Percentiles rank a stretch among this genome's conserved stretches.
Conservation (phyloP, 2,797 vertebrate species). For the Chelon labrosus region DNA sequence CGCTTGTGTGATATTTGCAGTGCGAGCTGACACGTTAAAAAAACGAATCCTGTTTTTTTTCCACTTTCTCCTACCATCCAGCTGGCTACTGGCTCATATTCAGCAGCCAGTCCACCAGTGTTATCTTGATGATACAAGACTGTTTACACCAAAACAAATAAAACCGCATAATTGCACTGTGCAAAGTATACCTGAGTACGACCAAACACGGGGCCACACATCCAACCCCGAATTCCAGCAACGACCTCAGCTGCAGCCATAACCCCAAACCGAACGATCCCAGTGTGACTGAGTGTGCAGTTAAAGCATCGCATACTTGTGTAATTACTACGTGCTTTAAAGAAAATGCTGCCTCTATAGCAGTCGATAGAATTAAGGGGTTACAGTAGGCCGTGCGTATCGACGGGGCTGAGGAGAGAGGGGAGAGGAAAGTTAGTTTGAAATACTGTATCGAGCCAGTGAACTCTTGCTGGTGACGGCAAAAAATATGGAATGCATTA, state of each 20-base stretch:
- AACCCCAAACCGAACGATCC: conserved; percentile 62
- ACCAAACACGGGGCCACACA: conserved; percentile 33
- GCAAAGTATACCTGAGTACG: conserved; percentile 64
- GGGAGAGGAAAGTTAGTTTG: conserved; percentile 44
- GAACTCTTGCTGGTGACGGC: conserved; percentile 67
- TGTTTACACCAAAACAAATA: conserved; percentile 69
- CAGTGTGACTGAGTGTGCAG: conserved; percentile 55
- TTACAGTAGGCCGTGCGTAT: conserved; percentile 49
- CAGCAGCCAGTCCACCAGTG: conserved; percentile 18
- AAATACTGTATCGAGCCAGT: conserved; percentile 37
- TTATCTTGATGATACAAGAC: conserved; percentile 44
- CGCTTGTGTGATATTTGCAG: conserved; percentile 1
- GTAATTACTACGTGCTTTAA: conserved; percentile 73
- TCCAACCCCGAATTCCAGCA: conserved; percentile 60
- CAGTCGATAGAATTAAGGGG: conserved; percentile 57
- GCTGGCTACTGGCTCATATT: conserved; percentile 27
- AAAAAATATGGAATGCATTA: conserved; percentile 84
- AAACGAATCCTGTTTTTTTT: conserved; percentile 27
- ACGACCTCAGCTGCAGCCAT: conserved; percentile 51
- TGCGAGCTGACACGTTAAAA: not conserved
- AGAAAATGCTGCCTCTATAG: conserved; percentile 59
- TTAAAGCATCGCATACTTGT: conserved; percentile 69
- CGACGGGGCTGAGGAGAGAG: conserved; percentile 44
- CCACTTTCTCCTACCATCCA: conserved; percentile 30
- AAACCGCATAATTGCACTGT: conserved; percentile 61